These are phyloP conservation scores for Hirudo medicinalis DNA, from an alignment of 1,140 invertebrate species.

Conservation along the genomic window DNA sequence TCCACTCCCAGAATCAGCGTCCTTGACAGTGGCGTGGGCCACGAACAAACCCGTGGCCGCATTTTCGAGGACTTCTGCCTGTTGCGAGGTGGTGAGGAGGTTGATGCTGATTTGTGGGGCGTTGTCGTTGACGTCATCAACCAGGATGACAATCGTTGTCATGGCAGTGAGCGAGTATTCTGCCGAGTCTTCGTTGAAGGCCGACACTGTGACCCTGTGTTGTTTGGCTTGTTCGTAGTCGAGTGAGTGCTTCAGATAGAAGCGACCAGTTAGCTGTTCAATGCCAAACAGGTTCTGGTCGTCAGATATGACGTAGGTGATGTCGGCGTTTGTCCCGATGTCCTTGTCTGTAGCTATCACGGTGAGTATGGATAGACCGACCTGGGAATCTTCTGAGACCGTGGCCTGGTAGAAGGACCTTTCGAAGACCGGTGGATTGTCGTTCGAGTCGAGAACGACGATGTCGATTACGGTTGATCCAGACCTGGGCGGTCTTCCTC, in stretches of 20 bases:
- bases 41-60: constrained; percentile 14
- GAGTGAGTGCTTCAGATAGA: background rate
- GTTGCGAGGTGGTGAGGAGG: constrained; percentile 6
- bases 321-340: constrained; percentile 13
- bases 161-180: constrained; percentile 9
- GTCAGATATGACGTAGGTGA: constrained; percentile 42
- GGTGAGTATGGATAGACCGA: constrained; percentile 45
- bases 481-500: constrained; percentile 13
- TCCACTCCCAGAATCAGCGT: constrained; percentile 24
- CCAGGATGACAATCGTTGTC: constrained; percentile 24
- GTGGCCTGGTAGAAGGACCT: constrained; percentile 49
- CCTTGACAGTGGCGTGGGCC: constrained; percentile 18
- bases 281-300: background rate
- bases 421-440: constrained; percentile 69
- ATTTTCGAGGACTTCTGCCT: constrained; percentile 14
- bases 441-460: constrained; percentile 50
- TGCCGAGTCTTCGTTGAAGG: constrained; percentile 2
- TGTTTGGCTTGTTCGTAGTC: background rate
- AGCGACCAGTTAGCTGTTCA: background rate
- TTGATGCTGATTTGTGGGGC: constrained; percentile 25
- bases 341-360: constrained; percentile 23
- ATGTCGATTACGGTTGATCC: constrained; percentile 20
- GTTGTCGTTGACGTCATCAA: constrained; percentile 31
- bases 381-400: constrained; percentile 12
- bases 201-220: constrained; percentile 6